Base-by-base conservation (phyloP, 2,797 vertebrate species). In the Cynopterus sphinx region DNA sequence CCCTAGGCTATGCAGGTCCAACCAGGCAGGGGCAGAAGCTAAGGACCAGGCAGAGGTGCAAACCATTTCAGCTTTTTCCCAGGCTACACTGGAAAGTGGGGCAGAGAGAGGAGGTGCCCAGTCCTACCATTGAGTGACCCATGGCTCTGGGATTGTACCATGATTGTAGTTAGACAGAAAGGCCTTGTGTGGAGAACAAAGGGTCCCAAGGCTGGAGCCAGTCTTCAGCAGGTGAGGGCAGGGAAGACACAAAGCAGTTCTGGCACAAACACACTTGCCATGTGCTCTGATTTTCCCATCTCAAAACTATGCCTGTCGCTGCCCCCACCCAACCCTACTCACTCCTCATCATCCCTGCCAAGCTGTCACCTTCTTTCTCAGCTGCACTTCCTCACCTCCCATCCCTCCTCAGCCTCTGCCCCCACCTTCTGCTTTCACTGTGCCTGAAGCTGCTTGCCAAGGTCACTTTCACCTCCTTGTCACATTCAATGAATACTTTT, bases 101-200 rank as follows among this genome's bases (percentile, higher is more conserved):
- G 31, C 84, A 96, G 84, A 83, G 74, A 90, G 73, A 89, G 57
- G 46, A 75, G 75, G 70, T 74, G 21, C 12, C 83, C 28, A 67
- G 28, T 46, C 53, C 70, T 33, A n/a, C 85, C 21, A 43, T 3
- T 82, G 49, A 65, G 70, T 94, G 83, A 88, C 83, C 92, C 70
- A 61, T 6, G 31, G 39, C n/a, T 61, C 78, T 70, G 78, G 73
- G 59, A 33, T 19, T 16, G 3, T 31, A 74, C 33, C 10, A 9
- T 57, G 39, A n/a, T 79, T 79, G 28, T 65, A 22, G 79, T 41
- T 55, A 81, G 73, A 96, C 92, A 96, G 92, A 94, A 61, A 77
- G 21, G 89, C 41, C 39, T 95, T 94, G 68, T 96, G 67, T 89
- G n/a, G 86, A 92, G 70, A 89, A 96, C 61, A 96, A 68, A 92